Evolutionary conservation across 2,113 vertebrate species (phyloP).

Genomic region (Muntiacus muntjak): DNA sequence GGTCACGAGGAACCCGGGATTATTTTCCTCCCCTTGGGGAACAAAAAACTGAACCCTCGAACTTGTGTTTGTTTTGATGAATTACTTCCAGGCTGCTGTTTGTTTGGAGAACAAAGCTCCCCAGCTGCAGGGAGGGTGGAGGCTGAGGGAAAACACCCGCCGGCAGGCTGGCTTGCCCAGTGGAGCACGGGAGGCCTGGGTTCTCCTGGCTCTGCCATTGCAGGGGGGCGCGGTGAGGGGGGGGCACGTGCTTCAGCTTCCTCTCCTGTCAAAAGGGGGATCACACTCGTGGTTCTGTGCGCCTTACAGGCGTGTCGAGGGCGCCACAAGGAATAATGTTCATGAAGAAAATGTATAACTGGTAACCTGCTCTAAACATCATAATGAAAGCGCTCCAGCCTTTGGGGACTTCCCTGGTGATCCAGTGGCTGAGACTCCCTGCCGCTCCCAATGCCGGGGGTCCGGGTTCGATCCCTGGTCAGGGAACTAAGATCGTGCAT

Average conservation of each 20-base stretch:
- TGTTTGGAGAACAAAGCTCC: constrained; percentile 25
- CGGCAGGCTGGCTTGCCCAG: background rate
- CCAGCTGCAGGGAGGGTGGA: background rate
- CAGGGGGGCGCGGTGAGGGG: accelerated
- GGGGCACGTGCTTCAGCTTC: background rate
- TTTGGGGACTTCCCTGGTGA: background rate
- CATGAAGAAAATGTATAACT: background rate
- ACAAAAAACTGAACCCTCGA: background rate
- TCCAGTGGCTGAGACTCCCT: background rate
- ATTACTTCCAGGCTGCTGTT: constrained; percentile 60
- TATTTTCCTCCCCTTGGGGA: background rate
- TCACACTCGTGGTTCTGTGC: background rate
- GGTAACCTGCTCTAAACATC: accelerated
- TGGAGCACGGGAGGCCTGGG: background rate
- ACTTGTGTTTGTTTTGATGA: constrained; percentile 54
- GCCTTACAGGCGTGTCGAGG: background rate
- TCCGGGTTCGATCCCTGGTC: background rate
- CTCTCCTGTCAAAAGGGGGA: background rate
- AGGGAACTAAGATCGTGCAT: background rate
- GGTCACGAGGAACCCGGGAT: constrained; percentile 53
- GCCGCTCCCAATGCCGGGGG: background rate
- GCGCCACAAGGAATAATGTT: background rate
- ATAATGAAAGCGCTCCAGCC: background rate
- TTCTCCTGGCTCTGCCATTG: background rate
- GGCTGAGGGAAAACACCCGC: background rate